Evolutionary conservation across 92 coral and sea anemone species (phyloP), one percentile per base, ranked within the genome.

Genomic region (Porites lobata): DNA sequence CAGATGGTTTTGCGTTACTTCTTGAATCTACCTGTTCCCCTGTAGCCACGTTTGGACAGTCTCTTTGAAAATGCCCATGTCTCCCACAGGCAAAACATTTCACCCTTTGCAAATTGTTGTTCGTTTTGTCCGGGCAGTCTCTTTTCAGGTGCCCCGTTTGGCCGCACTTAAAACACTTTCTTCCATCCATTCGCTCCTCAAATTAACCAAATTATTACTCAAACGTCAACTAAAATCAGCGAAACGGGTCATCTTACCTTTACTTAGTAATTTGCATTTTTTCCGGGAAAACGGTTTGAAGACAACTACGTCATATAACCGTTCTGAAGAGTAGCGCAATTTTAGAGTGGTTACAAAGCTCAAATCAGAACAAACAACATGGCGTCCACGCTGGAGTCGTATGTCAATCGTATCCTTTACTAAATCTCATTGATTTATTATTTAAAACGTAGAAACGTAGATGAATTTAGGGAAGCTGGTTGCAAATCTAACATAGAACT

Each of bases 371-470:
- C 52, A 65, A 83, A 79, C 90, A 94, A 94, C 80, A 98, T 98
- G 99, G 99, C 99, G 99, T 91, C 95, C 82, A 91, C 99, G 65
- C 74, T 98, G 96, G 99, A 98, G 65, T 88, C 99, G 92, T 95
- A 98, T 76, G 98, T 98, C 1, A 96, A 96, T 87, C 99, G 99
- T 98, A 98, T 98, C 99, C 99, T 98, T 95, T 85, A 6, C 12
- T 7, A 18, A 7, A 65, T 14, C 12, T 76, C 54, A 38, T 38
- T 38, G 47, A 4, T 38, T 8, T 65, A 14, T 9, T 62, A 38
- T 21, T 29, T 4, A 68, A 69, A 6, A 38, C 12, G 20, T 51
- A 18, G 78, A 66, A 17, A 56, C n/a, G 6, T 32, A 14, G 9
- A 50, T 9, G 22, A 19, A 50, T 52, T 2, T 15, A 24, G 4